Conservation (phyloP, 2,888 invertebrate species). For the Ichneumon xanthorius region DNA sequence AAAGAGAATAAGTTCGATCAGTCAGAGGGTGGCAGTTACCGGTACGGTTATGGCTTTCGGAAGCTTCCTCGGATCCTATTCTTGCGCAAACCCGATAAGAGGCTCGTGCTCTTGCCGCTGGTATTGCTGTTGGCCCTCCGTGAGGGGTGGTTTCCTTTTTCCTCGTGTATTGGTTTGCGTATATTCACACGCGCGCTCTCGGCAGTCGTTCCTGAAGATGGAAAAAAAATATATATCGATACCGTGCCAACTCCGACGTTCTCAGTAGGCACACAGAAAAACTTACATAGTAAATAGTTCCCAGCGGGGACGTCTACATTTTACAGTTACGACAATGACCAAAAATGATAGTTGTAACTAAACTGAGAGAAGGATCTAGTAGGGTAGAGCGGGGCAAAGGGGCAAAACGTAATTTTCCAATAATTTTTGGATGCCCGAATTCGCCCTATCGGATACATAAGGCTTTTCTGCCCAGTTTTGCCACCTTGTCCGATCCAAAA, state of each 20-base stretch:
- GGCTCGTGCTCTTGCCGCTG: conserved; percentile 70
- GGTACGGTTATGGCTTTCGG: conserved; percentile 85
- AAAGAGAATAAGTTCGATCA: conserved; percentile 84
- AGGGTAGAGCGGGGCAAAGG: too few relatives aligned
- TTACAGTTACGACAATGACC: too few relatives aligned
- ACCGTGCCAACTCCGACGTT: too few relatives aligned
- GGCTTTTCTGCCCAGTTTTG: too few relatives aligned
- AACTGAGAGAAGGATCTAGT: too few relatives aligned
- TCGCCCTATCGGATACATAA: too few relatives aligned
- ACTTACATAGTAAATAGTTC: too few relatives aligned
- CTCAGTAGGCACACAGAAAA: conserved; percentile 66
- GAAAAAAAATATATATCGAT: background rate
- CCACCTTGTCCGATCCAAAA: too few relatives aligned
- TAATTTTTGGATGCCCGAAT: too few relatives aligned
- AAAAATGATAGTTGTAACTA: too few relatives aligned
- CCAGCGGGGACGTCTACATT: too few relatives aligned
- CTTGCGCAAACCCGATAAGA: conserved; percentile 85
- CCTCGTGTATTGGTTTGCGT: conserved; percentile 70
- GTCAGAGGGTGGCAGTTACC: conserved; percentile 84
- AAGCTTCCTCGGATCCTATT: conserved; percentile 84
- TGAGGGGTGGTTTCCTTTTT: conserved; percentile 56
- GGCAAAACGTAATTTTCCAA: too few relatives aligned
- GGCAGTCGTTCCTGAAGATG: conserved; percentile 44
- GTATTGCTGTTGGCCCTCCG: background rate
- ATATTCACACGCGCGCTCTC: conserved; percentile 76